Conservation (phyloP, 2,113 vertebrate species). For the Gavialis gangeticus region DNA sequence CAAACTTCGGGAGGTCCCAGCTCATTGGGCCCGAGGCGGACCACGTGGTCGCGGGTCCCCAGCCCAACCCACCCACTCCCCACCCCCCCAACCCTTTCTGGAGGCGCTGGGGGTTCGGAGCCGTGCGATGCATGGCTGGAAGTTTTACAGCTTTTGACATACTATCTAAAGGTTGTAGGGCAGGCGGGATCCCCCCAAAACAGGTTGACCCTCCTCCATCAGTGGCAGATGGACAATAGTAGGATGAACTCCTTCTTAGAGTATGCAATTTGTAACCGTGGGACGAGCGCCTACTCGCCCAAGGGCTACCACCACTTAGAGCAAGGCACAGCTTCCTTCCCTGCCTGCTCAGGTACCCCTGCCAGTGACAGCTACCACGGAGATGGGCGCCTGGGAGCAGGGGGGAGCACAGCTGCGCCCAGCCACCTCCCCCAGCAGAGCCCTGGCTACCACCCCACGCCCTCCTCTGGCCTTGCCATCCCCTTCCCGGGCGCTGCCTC, state of each 20-base stretch:
- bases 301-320: conserved; percentile 86
- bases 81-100: conserved; percentile 77
- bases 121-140: conserved; percentile 83
- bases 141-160: conserved; percentile 91
- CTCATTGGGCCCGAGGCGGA: conserved; percentile 86
- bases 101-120: conserved; percentile 82
- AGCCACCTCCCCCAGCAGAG: conserved; percentile 83
- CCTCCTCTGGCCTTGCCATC: conserved; percentile 72
- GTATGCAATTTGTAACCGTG: conserved; percentile 93
- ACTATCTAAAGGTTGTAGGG: conserved; percentile 92
- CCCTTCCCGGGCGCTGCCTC: conserved; percentile 76
- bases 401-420: conserved; percentile 67
- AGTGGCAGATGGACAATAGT: conserved; percentile 91
- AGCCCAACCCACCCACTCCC: too few relatives aligned
- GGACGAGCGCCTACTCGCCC: conserved; percentile 84
- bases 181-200: conserved; percentile 86
- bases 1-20: conserved; percentile 89
- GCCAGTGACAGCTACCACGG: conserved; percentile 82
- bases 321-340: conserved; percentile 83
- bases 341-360: conserved; percentile 80
- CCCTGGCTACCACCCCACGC: conserved; percentile 76
- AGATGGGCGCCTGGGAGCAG: conserved; percentile 84
- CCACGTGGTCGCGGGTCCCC: conserved; percentile 84
- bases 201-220: conserved; percentile 87
- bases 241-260: conserved; percentile 99